Evolutionary conservation across 2,113 vertebrate genomes (phyloP), one percentile per base, ranked within the genome.

Genomic region (Poicephalus meyeri): DNA sequence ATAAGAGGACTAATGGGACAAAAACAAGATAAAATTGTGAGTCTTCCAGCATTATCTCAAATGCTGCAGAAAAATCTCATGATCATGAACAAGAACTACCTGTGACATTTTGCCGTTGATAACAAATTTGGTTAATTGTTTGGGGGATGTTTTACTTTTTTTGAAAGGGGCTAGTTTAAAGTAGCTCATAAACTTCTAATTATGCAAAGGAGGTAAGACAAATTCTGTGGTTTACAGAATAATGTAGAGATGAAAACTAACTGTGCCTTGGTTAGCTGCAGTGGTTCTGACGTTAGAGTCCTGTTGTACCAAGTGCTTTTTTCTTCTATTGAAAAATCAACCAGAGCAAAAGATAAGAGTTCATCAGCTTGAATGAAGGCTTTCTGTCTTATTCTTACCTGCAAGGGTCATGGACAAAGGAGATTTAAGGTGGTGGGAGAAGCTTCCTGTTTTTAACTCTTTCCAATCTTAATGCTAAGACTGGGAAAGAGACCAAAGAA

Each of bases 401-500:
- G 16, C 29, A 50, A 79, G 35, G 42, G 55, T 85, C 14, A 4
- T 3, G 16, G 73, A 79, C 49, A 78, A 68, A 66, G 49, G 73
- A 84, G 50, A 42, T 74, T 37, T 50, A 66, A 78, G 66, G 47
- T 64, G 13, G 9, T 42, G 31, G 52, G 50, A 66, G 23, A 78
- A 79, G 33, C 46, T 63, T 91, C 50, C 29, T 61, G 24, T 33
- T 71, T 91, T 89, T 94, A 85, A 35, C 39, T 83, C n/a, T 83
- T 91, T 77, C 86, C 89, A 47, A 92, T 68, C 49, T 42, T 83
- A 86, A 65, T 91, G 71, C 46, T 80, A 41, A 85, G 63, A 29
- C 73, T 90, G 74, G 53, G 72, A 94, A 93, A 68, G 68, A 95
- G 92, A 88, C 66, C 60, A 88, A 64, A 73, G 71, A 91, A 95